Percentiles rank a stretch among this genome's conserved stretches.
phyloP scores from a whole-genome alignment of 1,140 invertebrate species.

The Aphelinus certus region DNA sequence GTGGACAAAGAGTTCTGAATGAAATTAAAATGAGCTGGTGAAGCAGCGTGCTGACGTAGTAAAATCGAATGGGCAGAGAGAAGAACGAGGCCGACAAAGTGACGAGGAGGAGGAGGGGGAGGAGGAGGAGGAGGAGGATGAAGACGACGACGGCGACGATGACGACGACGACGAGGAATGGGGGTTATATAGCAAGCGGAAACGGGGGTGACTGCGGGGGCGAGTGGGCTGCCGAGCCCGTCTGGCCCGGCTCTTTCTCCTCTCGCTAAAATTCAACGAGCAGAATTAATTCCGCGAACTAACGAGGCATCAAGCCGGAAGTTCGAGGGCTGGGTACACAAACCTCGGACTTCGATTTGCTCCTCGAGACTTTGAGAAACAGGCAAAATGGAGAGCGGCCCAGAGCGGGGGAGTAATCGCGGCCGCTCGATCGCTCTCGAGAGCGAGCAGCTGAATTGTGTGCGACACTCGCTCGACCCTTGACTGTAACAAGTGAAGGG shows the following conservation, averaged over 20 bases:
- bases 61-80: too few relatives aligned
- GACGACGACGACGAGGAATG: too few relatives aligned
- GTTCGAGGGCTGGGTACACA: slow-evolving; percentile 52
- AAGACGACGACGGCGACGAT: background rate
- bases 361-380: slow-evolving; percentile 50
- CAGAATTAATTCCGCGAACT: slow-evolving; percentile 53
- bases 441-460: slow-evolving; percentile 12
- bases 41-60: too few relatives aligned
- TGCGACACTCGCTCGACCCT: background rate
- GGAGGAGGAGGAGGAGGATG: too few relatives aligned
- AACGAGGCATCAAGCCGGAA: slow-evolving; percentile 54
- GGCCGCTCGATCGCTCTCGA: background rate
- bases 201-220: slow-evolving; percentile 11
- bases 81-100: too few relatives aligned
- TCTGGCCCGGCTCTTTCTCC: background rate
- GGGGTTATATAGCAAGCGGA: background rate
- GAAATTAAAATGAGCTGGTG: too few relatives aligned
- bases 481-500: slow-evolving; percentile 14
- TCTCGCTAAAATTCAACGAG: slow-evolving; percentile 52
- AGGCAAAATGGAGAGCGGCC: slow-evolving; percentile 17
- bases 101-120: too few relatives aligned
- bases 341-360: slow-evolving; percentile 51
- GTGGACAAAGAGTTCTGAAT: too few relatives aligned
- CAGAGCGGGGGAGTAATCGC: background rate
- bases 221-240: slow-evolving; percentile 37